A percentile compares a stretch with the other conserved stretches of the same genome.
Evolutionary conservation across 2,797 vertebrate species (phyloP).

Genomic region (Cossypha niveicapilla): DNA sequence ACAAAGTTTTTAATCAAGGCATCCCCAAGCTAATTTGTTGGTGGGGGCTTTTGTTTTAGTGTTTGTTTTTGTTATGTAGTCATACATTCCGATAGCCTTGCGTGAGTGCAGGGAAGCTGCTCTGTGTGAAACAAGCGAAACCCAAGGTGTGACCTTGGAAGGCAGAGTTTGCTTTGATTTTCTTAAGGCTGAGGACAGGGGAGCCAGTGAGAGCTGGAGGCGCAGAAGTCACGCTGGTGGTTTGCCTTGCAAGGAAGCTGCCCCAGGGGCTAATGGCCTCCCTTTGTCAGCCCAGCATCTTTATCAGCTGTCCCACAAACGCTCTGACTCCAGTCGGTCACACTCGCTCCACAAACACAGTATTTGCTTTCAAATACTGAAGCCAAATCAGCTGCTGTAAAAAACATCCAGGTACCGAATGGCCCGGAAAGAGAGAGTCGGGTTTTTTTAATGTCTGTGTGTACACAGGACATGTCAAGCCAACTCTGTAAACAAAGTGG

Average conservation of each 20-base stretch:
- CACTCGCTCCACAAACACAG: rapidly evolving
- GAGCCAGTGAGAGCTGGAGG: neutral
- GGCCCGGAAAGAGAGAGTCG: neutral
- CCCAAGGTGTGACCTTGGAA: neutral
- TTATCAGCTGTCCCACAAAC: neutral
- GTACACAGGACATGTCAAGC: neutral
- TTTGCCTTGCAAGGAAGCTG: neutral
- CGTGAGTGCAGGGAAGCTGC: neutral
- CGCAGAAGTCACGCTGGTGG: neutral
- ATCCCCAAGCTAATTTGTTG: neutral
- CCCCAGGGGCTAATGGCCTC: rapidly evolving
- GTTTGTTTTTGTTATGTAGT: neutral
- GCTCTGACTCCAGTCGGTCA: rapidly evolving
- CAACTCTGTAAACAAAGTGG: neutral
- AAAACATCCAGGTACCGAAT: neutral
- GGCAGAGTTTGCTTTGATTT: neutral
- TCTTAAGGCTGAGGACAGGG: neutral
- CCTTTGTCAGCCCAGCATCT: neutral
- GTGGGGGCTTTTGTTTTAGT: neutral
- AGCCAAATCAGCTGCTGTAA: neutral
- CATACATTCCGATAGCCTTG: rapidly evolving
- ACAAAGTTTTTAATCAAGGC: neutral
- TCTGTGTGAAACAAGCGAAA: neutral
- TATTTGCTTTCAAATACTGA: neutral
- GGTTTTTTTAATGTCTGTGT: neutral